Conservation (phyloP, 2,113 vertebrate species). For the Vulpes vulpes region DNA sequence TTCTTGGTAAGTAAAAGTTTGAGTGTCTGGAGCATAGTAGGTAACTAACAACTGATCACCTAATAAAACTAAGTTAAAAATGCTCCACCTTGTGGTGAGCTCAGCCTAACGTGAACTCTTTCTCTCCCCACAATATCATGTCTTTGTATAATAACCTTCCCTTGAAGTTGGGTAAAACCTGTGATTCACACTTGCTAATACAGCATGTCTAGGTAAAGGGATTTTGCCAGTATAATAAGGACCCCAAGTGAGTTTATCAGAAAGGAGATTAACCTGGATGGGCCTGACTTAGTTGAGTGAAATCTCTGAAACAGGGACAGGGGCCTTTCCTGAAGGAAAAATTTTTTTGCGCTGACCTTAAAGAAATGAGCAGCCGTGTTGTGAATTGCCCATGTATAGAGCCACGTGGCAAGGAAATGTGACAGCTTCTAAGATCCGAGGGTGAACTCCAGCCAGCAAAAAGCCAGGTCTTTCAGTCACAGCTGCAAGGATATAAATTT, state of each 20-base stretch:
- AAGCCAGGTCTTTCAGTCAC: not conserved
- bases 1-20: not conserved
- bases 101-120: not conserved
- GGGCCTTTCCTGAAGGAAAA: not conserved
- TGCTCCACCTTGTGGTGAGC: not conserved
- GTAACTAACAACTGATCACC: not conserved
- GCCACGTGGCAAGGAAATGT: not conserved
- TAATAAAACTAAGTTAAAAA: not conserved
- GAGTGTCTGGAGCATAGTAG: not conserved
- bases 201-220: not conserved
- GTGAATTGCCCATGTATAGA: not conserved
- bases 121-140: fast-evolving
- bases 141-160: not conserved
- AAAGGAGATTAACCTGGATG: not conserved
- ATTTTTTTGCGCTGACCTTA: not conserved
- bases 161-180: not conserved
- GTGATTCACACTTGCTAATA: not conserved
- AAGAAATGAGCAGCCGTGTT: not conserved
- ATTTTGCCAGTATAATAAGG: not conserved
- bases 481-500: not conserved
- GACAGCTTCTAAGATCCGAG: not conserved
- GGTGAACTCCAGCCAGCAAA: not conserved
- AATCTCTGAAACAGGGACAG: not conserved
- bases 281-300: not conserved
- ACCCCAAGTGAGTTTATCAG: not conserved